Evolutionary conservation across 2,797 vertebrate species (phyloP).

Genomic region (Lepilemur ruficaudatus): DNA sequence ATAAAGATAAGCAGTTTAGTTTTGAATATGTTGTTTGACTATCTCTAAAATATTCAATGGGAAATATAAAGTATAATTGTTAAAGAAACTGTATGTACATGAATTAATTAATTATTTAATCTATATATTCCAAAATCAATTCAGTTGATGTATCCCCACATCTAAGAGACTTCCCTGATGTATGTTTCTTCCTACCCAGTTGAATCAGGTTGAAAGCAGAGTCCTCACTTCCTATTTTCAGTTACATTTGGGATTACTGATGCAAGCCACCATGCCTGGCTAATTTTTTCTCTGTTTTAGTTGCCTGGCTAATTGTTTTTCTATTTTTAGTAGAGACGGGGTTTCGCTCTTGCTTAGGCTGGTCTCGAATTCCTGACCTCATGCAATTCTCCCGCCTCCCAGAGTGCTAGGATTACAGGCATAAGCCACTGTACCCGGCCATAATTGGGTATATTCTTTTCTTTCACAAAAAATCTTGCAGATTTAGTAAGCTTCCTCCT

Average conservation of each 20-base stretch:
- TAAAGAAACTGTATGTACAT: not conserved
- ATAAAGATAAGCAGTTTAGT: not conserved
- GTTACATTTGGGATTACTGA: not conserved
- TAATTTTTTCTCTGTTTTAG: no score
- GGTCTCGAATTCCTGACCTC: no score
- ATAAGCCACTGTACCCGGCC: no score
- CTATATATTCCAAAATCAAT: not conserved
- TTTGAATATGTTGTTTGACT: not conserved
- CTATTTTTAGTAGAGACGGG: no score
- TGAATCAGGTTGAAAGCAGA: not conserved
- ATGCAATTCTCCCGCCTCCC: no score
- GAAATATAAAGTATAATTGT: not conserved
- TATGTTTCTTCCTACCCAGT: not conserved
- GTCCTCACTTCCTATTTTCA: not conserved
- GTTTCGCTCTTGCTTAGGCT: no score
- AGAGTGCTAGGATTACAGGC: no score
- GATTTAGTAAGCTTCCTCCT: no score
- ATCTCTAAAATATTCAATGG: not conserved
- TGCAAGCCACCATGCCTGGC: no score
- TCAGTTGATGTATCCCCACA: not conserved
- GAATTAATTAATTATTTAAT: slow-evolving; percentile 29
- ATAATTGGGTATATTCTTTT: no score
- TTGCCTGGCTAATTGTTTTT: no score
- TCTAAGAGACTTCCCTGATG: not conserved
- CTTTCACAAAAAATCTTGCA: no score